Evolutionary conservation across 2,797 vertebrate species (phyloP).

Genomic region (Crax fasciolata): DNA sequence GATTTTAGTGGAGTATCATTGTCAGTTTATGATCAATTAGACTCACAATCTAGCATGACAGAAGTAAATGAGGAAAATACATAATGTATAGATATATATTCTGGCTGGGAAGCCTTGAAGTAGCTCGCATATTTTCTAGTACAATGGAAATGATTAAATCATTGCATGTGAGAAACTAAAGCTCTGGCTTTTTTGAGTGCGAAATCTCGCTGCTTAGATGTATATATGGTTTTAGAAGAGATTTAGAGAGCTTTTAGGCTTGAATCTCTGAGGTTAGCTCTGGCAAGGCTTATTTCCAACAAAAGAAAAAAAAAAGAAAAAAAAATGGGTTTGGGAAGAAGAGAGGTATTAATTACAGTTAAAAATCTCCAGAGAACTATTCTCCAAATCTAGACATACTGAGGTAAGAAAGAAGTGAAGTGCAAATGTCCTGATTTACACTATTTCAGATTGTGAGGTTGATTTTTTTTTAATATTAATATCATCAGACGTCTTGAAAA

Average conservation of each 20-base stretch:
- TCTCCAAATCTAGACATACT: constrained; percentile 36
- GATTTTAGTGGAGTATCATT: not conserved
- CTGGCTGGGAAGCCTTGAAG: not conserved
- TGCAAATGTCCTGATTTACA: not conserved
- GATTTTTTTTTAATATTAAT: constrained; percentile 1
- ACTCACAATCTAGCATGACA: not conserved
- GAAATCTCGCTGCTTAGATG: constrained; percentile 34
- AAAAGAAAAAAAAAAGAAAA: not conserved
- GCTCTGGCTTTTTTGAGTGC: constrained; percentile 17
- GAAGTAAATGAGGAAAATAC: not conserved
- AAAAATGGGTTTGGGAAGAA: constrained; percentile 69
- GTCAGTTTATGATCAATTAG: not conserved
- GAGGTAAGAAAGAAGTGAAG: constrained; percentile 41
- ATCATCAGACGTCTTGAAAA: not conserved
- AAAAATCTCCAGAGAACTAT: constrained; percentile 46
- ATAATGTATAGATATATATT: not conserved
- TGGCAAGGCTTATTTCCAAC: constrained; percentile 35
- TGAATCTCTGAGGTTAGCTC: constrained; percentile 51
- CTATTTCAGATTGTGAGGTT: not conserved
- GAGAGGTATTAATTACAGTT: constrained; percentile 71
- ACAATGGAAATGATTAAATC: constrained; percentile 55
- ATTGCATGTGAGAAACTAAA: constrained; percentile 43
- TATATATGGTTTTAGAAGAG: constrained; percentile 61
- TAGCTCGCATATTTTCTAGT: constrained; percentile 12
- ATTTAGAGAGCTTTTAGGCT: constrained; percentile 69